Evolutionary conservation across 2,888 invertebrate genomes (phyloP), one percentile per base, ranked within the genome.

Genomic region (Drosophila maculinotata): DNA sequence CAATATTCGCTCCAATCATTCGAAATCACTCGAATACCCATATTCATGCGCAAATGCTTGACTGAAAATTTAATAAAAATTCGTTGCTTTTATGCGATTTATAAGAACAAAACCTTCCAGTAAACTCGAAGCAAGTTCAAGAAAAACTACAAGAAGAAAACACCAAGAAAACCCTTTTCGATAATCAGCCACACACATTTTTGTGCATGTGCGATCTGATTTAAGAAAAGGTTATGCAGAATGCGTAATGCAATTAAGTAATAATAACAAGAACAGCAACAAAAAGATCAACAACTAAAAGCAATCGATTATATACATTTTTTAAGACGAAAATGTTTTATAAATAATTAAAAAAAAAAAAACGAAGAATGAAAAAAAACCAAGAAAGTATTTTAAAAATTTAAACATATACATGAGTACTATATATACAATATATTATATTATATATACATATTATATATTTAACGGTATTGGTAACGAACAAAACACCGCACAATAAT

Each of bases 401-500:
- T 75, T 79, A 82, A 81, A 82, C 72, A 81, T 81, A 82, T 85
- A 81, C 81, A 81, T 84, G 82, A 81, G 53, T 84, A 81, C 82
- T 77, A 85, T 79, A 79, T 74, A 81, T 69, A 83, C 75, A 76
- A 73, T 67, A 78, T 79, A 85, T 64, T 69, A 78, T 69, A 71
- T 59, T 76, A 76, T 79, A 79, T 71, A 82, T 71, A 84, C 58
- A 74, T 70, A 67, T 72, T 76, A 83, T 81, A 79, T 75, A 69
- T 82, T 76, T 80, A 62, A 83, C 64, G 79, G 68, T 79, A 85
- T 76, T 85, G 79, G 77, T 82, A 81, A 82, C 85, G 85, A 85
- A 81, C 82, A 81, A 81, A 89, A 89, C 86, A 88, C 86, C 87
- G 89, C 89, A 89, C 89, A 89, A 89, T 89, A 89, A 89, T 89